phyloP scores from a whole-genome alignment of 2,113 vertebrate species.

The Puffinus mauretanicus region DNA sequence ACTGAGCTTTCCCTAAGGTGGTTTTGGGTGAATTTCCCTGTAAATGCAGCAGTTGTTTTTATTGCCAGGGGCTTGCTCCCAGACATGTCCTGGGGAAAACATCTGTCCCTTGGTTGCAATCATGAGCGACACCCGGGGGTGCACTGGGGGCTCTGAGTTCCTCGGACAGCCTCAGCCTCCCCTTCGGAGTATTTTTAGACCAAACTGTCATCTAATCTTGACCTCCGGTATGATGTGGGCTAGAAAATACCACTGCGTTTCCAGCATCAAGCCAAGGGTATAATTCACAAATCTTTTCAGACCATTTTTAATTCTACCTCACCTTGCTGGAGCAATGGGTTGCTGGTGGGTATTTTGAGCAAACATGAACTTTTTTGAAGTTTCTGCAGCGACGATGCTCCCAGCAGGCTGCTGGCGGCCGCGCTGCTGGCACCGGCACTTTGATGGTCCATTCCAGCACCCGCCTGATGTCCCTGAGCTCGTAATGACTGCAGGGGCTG shows the following conservation, averaged over 20 bases:
- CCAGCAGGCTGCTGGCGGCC: not conserved
- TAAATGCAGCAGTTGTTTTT: not conserved
- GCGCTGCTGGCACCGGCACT: not conserved
- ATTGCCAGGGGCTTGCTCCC: not conserved
- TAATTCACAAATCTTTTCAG: not conserved
- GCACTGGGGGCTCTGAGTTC: not conserved
- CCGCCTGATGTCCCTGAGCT: not conserved
- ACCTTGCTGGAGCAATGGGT: not conserved
- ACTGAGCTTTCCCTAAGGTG: not conserved
- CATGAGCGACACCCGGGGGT: not conserved
- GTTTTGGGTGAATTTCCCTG: not conserved
- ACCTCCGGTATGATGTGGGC: conserved; percentile 28
- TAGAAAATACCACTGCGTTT: not conserved
- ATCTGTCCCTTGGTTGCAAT: not conserved
- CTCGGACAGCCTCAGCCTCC: not conserved
- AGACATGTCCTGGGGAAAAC: not conserved
- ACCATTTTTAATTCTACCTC: not conserved
- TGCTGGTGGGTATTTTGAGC: not conserved
- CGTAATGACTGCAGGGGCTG: not conserved
- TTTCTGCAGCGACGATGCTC: not conserved
- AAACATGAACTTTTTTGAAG: not conserved
- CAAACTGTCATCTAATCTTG: conserved; percentile 44
- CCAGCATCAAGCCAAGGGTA: not conserved
- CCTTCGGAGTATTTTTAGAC: conserved; percentile 39
- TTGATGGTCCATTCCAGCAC: not conserved